These are phyloP conservation scores for Falcunculus frontatus DNA, from an alignment of 2,113 vertebrate genomes.

Conservation along the genomic window DNA sequence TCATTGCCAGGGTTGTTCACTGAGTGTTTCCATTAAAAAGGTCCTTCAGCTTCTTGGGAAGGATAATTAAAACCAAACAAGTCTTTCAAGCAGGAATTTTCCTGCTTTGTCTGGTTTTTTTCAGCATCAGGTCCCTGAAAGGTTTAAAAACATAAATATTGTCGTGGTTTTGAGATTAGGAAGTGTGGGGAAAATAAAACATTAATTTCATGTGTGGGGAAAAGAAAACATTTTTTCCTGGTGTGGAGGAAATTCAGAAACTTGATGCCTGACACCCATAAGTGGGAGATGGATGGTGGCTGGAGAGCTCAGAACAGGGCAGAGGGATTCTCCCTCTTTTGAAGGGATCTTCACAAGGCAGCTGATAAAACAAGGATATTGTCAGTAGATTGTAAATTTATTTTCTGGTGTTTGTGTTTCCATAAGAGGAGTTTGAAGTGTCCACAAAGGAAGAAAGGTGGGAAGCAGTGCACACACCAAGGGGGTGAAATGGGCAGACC, in stretches of 20 bases:
- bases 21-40: background rate
- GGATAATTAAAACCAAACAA: slow-evolving; percentile 24
- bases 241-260: background rate
- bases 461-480: background rate
- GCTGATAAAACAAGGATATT: background rate
- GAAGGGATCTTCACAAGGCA: background rate
- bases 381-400: background rate
- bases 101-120: background rate
- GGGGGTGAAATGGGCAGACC: background rate
- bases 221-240: background rate
- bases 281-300: background rate
- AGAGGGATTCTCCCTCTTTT: background rate
- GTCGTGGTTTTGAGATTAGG: background rate
- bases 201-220: accelerated
- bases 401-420: background rate
- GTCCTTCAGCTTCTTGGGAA: background rate
- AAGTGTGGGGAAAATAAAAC: background rate
- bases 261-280: accelerated
- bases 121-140: background rate
- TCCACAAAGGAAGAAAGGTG: background rate
- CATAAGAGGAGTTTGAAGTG: background rate
- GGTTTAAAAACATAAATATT: background rate
- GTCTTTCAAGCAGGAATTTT: background rate
- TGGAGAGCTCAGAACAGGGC: background rate
- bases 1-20: background rate